Conservation (phyloP, 2,888 invertebrate species). For the Synanthedon vespiformis region DNA sequence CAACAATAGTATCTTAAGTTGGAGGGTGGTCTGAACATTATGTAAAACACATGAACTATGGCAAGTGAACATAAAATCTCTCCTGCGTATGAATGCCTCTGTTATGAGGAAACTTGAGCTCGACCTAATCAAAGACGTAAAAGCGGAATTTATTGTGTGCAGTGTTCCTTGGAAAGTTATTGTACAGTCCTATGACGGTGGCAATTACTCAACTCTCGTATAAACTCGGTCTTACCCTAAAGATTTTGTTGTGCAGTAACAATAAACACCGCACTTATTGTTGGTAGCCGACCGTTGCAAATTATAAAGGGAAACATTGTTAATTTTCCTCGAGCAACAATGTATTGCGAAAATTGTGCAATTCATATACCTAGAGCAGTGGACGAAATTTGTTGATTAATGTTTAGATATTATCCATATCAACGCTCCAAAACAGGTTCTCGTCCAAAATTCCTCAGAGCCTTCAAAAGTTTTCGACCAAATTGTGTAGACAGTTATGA, state of each 20-base stretch:
- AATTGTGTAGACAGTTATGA: too few relatives aligned
- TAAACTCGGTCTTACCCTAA: conserved; percentile 25
- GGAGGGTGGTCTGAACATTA: conserved; percentile 43
- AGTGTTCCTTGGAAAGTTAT: conserved; percentile 58
- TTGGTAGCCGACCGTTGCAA: conserved; percentile 10
- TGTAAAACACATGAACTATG: conserved; percentile 33
- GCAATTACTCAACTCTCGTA: conserved; percentile 61
- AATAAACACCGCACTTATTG: conserved; percentile 10
- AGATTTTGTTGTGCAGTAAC: conserved; percentile 17
- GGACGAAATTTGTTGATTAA: background rate
- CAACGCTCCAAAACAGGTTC: too few relatives aligned
- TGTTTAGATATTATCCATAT: background rate
- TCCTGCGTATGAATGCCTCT: conserved; percentile 31
- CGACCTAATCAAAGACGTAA: conserved; percentile 62
- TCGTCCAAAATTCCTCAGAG: too few relatives aligned
- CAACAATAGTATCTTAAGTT: background rate
- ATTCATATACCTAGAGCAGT: background rate
- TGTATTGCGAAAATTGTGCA: background rate
- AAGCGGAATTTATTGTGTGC: conserved; percentile 64
- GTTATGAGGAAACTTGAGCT: conserved; percentile 55
- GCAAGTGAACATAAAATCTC: conserved; percentile 24
- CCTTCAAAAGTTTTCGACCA: too few relatives aligned
- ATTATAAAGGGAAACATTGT: conserved; percentile 18
- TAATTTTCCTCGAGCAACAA: conserved; percentile 8
- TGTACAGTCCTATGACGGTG: conserved; percentile 55